Evolutionary conservation across 2,888 invertebrate genomes (phyloP).

Genomic region (Agriopis leucophaearia): DNA sequence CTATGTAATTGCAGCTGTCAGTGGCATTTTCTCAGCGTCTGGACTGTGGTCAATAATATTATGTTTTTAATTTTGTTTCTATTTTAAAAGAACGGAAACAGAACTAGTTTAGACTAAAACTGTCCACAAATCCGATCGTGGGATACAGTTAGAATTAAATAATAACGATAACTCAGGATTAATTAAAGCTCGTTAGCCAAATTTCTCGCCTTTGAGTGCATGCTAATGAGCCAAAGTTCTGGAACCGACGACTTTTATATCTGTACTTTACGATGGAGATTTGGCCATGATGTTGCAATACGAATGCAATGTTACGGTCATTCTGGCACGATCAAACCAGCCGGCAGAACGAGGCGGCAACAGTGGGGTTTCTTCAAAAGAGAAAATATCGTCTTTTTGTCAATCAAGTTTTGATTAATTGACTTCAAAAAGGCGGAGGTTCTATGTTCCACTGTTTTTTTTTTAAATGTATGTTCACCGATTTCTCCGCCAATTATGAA

Average conservation of each 20-base stretch:
- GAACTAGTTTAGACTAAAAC: background rate
- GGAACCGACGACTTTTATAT: slow-evolving; percentile 34
- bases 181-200: slow-evolving; percentile 51
- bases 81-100: background rate
- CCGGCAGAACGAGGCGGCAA: slow-evolving; percentile 26
- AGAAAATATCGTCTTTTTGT: slow-evolving; percentile 32
- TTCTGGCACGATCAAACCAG: slow-evolving; percentile 37
- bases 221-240: slow-evolving; percentile 44
- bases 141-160: slow-evolving; percentile 28
- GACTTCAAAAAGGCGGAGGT: too few relatives aligned
- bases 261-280: slow-evolving; percentile 40
- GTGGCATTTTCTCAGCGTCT: too few relatives aligned
- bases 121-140: background rate
- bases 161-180: slow-evolving; percentile 40
- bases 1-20: too few relatives aligned
- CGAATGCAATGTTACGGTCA: slow-evolving; percentile 13
- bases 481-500: too few relatives aligned
- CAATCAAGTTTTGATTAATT: slow-evolving; percentile 40
- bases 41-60: too few relatives aligned
- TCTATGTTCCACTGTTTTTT: too few relatives aligned
- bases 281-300: slow-evolving; percentile 17
- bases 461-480: too few relatives aligned
- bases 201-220: slow-evolving; percentile 42
- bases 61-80: too few relatives aligned
- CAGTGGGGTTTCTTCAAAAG: slow-evolving; percentile 6